phyloP scores from a whole-genome alignment of 2,888 invertebrate genomes.

The Drosophila neotestacea region DNA sequence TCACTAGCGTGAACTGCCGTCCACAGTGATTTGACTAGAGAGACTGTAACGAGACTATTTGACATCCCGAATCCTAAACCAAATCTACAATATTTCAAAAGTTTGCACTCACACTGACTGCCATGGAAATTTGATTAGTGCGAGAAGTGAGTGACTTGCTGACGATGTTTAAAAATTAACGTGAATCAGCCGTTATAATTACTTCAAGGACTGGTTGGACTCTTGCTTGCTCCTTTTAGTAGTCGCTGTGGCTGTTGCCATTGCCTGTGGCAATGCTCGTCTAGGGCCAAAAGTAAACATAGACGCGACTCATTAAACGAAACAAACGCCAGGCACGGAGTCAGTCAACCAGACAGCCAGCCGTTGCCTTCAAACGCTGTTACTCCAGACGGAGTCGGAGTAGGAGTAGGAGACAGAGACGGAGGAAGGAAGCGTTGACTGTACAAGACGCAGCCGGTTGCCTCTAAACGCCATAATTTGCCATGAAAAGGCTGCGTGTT shows the following conservation, averaged over 20 bases:
- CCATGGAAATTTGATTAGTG: constrained; percentile 67
- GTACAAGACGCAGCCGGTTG: constrained; percentile 34
- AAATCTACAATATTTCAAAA: constrained; percentile 6
- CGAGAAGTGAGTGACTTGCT: constrained; percentile 50
- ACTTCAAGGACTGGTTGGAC: constrained; percentile 65
- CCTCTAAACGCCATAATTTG: constrained; percentile 77
- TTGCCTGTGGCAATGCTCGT: constrained; percentile 51
- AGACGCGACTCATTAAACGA: constrained; percentile 80
- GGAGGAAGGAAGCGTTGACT: constrained; percentile 25
- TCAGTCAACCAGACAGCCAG: constrained; percentile 33
- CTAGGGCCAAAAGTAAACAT: constrained; percentile 73
- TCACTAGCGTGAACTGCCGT: too few relatives aligned
- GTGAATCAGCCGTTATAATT: constrained; percentile 75
- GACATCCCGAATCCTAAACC: not conserved
- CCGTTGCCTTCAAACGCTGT: constrained; percentile 43
- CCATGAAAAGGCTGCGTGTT: constrained; percentile 79
- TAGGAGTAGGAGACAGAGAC: too few relatives aligned
- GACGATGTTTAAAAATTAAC: constrained; percentile 77
- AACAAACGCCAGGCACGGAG: constrained; percentile 59
- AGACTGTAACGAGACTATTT: not conserved
- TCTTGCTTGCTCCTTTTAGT: constrained; percentile 27
- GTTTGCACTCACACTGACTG: constrained; percentile 7
- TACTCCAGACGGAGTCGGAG: constrained; percentile 19
- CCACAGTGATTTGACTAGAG: not conserved
- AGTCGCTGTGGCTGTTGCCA: constrained; percentile 21